These are phyloP conservation scores for Callaeas wilsoni DNA, from an alignment of 2,113 vertebrate species.

Conservation along the genomic window DNA sequence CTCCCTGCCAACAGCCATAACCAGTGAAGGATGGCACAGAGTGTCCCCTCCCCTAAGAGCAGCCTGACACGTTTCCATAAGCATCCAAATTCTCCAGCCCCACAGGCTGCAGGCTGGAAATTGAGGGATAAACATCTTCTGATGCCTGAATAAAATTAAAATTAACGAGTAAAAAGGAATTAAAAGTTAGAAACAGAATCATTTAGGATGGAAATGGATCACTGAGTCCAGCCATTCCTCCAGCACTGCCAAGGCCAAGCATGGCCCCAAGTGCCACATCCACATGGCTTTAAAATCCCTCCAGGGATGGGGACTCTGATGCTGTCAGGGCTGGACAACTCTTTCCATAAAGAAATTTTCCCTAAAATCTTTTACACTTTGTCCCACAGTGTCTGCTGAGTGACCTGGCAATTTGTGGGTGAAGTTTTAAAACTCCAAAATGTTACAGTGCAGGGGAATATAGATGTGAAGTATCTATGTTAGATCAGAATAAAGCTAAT, in stretches of 20 bases:
- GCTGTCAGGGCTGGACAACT: neutral
- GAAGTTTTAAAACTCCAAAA: neutral
- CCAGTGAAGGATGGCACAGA: neutral
- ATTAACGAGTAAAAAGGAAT: neutral
- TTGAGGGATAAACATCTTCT: rapidly evolving
- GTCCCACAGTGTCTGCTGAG: neutral
- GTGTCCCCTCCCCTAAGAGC: neutral
- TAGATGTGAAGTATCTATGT: rapidly evolving
- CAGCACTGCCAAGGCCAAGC: neutral
- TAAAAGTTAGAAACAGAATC: neutral
- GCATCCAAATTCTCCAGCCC: neutral
- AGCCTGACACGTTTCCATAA: rapidly evolving
- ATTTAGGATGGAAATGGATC: neutral
- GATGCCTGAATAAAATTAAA: neutral
- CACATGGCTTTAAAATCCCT: rapidly evolving
- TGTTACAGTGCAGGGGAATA: neutral
- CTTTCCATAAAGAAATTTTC: neutral
- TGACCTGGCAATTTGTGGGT: neutral
- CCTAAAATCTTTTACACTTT: no score
- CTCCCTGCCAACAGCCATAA: neutral
- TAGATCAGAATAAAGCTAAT: neutral
- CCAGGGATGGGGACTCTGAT: neutral
- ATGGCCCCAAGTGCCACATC: neutral
- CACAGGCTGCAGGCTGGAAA: neutral
- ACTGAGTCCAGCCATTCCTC: no score